These are phyloP conservation scores for Heteronetta atricapilla DNA, from an alignment of 2,113 vertebrate species.

Conservation along the genomic window DNA sequence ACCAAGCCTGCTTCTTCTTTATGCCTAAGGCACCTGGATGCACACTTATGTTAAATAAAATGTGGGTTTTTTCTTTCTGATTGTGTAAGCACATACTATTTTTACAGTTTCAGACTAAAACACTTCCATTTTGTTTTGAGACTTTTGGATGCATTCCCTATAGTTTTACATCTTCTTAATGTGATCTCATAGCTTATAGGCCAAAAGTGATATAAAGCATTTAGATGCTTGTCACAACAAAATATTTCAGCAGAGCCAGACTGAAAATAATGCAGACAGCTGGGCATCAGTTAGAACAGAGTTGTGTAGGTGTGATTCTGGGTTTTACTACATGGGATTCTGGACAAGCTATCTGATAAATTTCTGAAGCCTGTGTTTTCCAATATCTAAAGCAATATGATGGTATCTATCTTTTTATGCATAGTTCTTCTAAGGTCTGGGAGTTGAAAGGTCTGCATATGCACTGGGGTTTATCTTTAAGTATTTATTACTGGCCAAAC, in stretches of 20 bases:
- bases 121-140: not conserved
- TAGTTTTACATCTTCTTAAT: not conserved
- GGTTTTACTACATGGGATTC: not conserved
- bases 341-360: not conserved
- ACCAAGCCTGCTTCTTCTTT: not conserved
- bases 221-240: conserved; percentile 5
- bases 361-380: not conserved
- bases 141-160: not conserved
- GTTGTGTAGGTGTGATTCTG: not conserved
- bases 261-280: not conserved
- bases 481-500: not conserved
- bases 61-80: not conserved
- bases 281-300: not conserved
- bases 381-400: not conserved
- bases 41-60: not conserved
- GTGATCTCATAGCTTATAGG: not conserved
- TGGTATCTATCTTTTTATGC: not conserved
- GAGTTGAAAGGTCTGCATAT: not conserved
- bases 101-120: not conserved
- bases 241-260: not conserved
- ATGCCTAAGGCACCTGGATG: not conserved
- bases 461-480: not conserved
- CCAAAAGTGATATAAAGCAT: not conserved
- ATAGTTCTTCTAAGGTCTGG: not conserved
- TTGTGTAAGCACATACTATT: not conserved